Evolutionary conservation across 2,888 invertebrate genomes (phyloP), one percentile per base, ranked within the genome.

Genomic region (Trissonchulus latispiculum): DNA sequence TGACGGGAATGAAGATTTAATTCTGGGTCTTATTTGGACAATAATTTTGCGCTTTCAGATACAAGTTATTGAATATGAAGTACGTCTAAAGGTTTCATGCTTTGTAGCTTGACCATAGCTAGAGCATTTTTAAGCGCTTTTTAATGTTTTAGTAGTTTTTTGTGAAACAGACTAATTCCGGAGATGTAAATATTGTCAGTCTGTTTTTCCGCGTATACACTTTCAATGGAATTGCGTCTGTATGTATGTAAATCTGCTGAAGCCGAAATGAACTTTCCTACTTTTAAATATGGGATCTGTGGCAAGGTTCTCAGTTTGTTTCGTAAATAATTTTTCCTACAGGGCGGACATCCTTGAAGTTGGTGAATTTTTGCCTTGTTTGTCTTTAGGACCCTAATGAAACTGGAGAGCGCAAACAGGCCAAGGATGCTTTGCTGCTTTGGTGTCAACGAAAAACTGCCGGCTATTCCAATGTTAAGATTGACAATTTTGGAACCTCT

Each of bases 371-470:
- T n/a, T 28, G n/a, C n/a, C n/a, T n/a, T 29, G 15, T 15, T 66
- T 15, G 8, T 70, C 28, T 70, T 70, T 28, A 92, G 91, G 94
- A 94, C 83, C 94, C 95, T 86, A 93, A 94, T 83, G 95, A 92
- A 84, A 93, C 93, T 77, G 93, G 94, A 36, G 96, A 97, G 86
- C 95, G 95, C 87, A 94, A 93, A 85, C 96, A 96, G 0, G 97
- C 97, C 78, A 99, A 97, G 87, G 99, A 99, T 86, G 97, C 97
- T 2, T 86, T 99, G 76, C 87, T 99, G 70, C 87, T 99, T 78
- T 99, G 99, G 99, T 97, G 97, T 83, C 97, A 99, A 86, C 89
- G 96, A 72, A 97, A 95, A 87, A 99, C 97, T 0, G 91, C 91
- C 81, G 96, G 95, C 78, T 97, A 95, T 74, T 77, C 79, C 18